A percentile compares a stretch with the other conserved stretches of the same genome.
phyloP scores from a whole-genome alignment of 2,888 invertebrate genomes.

The Nowickia ferox region DNA sequence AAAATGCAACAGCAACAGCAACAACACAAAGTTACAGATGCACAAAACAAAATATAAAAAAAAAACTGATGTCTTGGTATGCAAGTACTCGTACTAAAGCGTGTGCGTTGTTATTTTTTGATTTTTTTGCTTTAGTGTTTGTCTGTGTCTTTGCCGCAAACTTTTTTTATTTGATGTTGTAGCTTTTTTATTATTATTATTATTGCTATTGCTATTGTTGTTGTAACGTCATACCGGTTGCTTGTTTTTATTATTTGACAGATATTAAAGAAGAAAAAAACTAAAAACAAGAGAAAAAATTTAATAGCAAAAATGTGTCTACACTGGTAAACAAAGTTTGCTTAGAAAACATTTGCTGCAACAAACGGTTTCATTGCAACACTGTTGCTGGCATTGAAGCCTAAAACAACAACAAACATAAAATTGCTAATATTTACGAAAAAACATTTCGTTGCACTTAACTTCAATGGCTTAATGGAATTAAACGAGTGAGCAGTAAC shows the following conservation, averaged over 20 bases:
- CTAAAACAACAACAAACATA: conserved; percentile 22
- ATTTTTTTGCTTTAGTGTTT: conserved; percentile 10
- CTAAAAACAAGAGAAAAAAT: conserved; percentile 28
- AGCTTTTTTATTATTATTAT: conserved; percentile 44
- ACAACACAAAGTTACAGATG: conserved; percentile 39
- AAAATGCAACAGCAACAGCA: conserved; percentile 37
- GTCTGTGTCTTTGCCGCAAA: conserved; percentile 60
- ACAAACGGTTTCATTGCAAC: conserved; percentile 27
- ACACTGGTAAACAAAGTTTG: conserved; percentile 61
- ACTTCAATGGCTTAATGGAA: conserved; percentile 17
- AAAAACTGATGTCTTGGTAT: conserved; percentile 33
- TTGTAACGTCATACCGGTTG: conserved; percentile 69
- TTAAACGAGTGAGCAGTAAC: background rate
- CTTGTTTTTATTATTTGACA: conserved; percentile 68
- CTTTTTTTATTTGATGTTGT: conserved; percentile 47
- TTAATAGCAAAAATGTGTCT: conserved; percentile 45
- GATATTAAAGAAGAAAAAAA: conserved; percentile 31
- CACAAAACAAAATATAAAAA: conserved; percentile 8
- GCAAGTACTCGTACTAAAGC: conserved; percentile 40
- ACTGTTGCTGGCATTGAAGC: conserved; percentile 47
- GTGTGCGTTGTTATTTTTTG: conserved; percentile 34
- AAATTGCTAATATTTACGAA: conserved; percentile 7
- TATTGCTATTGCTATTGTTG: conserved; percentile 51
- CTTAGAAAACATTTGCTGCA: background rate
- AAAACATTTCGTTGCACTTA: conserved; percentile 21